A percentile compares a stretch with the other conserved stretches of the same genome.
Conservation (phyloP, 2,113 vertebrate genomes). For the Neomonachus schauinslandi region DNA sequence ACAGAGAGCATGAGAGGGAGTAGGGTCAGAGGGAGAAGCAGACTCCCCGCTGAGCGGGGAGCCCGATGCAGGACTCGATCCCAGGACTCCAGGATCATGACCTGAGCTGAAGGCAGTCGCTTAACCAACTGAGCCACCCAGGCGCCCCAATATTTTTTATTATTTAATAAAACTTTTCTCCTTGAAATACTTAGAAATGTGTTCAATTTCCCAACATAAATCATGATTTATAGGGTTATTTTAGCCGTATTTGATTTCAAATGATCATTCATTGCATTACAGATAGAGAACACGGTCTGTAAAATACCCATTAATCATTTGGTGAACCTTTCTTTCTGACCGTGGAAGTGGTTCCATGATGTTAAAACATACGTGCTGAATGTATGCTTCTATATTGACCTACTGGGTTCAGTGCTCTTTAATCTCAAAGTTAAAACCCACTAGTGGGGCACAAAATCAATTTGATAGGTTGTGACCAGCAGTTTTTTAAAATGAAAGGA, state of each 20-base stretch:
- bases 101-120: too few relatives aligned
- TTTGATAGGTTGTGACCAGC: background rate
- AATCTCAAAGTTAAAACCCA: background rate
- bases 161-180: background rate
- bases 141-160: conserved; percentile 11
- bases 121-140: too few relatives aligned
- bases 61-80: too few relatives aligned
- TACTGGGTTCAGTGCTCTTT: background rate
- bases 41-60: too few relatives aligned
- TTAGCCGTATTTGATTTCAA: background rate
- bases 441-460: background rate
- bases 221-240: background rate
- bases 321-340: background rate
- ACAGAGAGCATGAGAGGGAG: too few relatives aligned
- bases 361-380: background rate
- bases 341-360: background rate
- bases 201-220: background rate
- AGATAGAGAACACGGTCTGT: background rate
- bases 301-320: background rate
- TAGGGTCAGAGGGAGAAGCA: too few relatives aligned
- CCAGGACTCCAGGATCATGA: too few relatives aligned
- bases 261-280: background rate
- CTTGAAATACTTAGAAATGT: background rate
- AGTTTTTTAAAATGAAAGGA: background rate
- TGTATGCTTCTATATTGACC: background rate